Base-by-base conservation (phyloP, 2,888 invertebrate species). In the Archips crataeganus region DNA sequence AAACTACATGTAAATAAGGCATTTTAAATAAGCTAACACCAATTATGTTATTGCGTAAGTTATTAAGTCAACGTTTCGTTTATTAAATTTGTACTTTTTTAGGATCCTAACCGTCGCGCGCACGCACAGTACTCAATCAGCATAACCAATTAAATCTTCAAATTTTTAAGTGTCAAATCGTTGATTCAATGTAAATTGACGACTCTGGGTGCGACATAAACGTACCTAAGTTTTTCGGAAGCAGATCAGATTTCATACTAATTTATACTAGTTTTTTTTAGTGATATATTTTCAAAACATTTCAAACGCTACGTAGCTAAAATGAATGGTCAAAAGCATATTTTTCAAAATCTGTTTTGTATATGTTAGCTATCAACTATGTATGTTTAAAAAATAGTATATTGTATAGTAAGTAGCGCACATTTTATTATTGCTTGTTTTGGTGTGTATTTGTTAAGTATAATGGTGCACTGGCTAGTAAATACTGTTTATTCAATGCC, bases 1-100 rank as follows among this genome's bases (percentile, higher is more conserved):
- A 23, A 6, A n/a, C 65, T 65, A 65, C 36, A 5, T 32, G 59
- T 60, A 47, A 47, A 68, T 68, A 68, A 68, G 67, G 67, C 67
- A 47, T 45, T 68, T 34, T 34, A 32, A 57, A 57, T 68, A 68
- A 67, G 67, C 59, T 68, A 68, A 47, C 5, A 11, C n/a, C 9
- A 34, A 34, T 39, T 32, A 15, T 10, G n/a, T 15, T 60, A 68
- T 68, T 60, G 59, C 59, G 36, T 36, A 32, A 42, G 4, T 59
- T 42, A 4, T 39, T 57, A 10, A 49, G 39, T 34, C 15, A 59
- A 57, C n/a, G 49, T 66, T 63, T 68, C 63, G 72, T 61, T 72
- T 67, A 72, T 47, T 59, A 39, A 64, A 69, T 73, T 73, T 73
- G 73, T 73, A 73, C 73, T 73, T 73, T 73, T 73, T 73, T 68